Conservation (phyloP, 2,113 vertebrate species). For the Panthera uncia region DNA sequence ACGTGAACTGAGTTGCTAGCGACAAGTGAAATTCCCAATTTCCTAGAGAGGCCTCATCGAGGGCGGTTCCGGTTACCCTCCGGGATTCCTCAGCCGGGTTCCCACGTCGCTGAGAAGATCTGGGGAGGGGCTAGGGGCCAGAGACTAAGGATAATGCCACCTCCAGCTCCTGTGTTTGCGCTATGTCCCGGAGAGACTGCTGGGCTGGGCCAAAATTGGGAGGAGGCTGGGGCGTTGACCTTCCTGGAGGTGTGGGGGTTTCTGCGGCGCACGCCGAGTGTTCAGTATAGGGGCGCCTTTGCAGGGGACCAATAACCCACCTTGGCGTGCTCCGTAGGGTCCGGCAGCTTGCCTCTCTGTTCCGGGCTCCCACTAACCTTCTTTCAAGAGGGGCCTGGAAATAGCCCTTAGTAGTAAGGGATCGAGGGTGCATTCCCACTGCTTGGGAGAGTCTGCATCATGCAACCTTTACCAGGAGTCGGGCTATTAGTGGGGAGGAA, state of each 20-base stretch:
- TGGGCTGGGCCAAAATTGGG: not conserved
- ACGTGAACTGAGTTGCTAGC: not conserved
- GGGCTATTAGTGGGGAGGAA: not conserved
- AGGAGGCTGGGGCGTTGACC: not conserved
- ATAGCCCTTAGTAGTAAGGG: not conserved
- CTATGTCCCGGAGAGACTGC: not conserved
- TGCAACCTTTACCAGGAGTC: not conserved
- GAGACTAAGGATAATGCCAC: not conserved
- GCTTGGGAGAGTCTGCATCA: not conserved
- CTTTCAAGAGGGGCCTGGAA: not conserved
- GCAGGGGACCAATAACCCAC: not conserved
- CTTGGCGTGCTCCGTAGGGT: not conserved
- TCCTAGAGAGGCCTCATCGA: slow-evolving; percentile 41
- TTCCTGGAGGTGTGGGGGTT: not conserved
- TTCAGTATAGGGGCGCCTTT: not conserved
- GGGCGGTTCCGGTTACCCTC: not conserved
- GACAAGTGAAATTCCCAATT: not conserved
- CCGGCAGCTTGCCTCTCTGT: not conserved
- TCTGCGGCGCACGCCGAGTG: not conserved
- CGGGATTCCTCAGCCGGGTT: not conserved
- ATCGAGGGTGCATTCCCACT: not conserved
- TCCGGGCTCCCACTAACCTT: not conserved
- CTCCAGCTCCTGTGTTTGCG: not conserved
- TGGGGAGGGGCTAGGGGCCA: not conserved
- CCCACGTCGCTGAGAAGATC: not conserved